A percentile compares a stretch with the other conserved stretches of the same genome.
phyloP scores from a whole-genome alignment of 2,113 vertebrate species.

The Datnioides undecimradiatus region DNA sequence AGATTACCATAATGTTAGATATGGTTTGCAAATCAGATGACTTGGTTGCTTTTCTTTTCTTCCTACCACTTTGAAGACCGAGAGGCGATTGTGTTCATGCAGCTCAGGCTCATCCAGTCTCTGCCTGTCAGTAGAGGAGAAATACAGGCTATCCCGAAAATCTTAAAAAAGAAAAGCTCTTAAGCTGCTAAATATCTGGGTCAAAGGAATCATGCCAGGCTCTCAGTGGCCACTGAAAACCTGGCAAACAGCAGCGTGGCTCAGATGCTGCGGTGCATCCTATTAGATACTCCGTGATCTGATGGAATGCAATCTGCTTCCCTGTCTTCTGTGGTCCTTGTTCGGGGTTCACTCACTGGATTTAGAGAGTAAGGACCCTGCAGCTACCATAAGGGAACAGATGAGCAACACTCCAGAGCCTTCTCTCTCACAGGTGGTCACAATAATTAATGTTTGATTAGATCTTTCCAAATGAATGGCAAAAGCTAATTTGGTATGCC shows the following conservation, averaged over 20 bases:
- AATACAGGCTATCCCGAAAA: constrained; percentile 58
- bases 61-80: constrained; percentile 25
- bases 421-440: constrained; percentile 75
- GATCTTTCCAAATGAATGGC: constrained; percentile 67
- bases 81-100: constrained; percentile 26
- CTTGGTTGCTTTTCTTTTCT: constrained; percentile 16
- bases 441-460: constrained; percentile 81
- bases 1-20: constrained; percentile 46
- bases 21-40: constrained; percentile 31
- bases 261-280: constrained; percentile 63
- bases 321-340: constrained; percentile 63
- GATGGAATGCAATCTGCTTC: constrained; percentile 74
- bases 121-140: constrained; percentile 18
- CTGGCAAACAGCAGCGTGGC: constrained; percentile 57
- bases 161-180: constrained; percentile 49
- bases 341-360: constrained; percentile 44
- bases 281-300: constrained; percentile 68
- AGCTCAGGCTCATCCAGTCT: constrained; percentile 23
- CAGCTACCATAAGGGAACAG: constrained; percentile 58
- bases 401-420: constrained; percentile 53
- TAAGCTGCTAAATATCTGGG: constrained; percentile 77
- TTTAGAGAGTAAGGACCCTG: constrained; percentile 41
- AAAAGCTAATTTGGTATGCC: constrained; percentile 63
- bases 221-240: constrained; percentile 68
- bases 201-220: constrained; percentile 66